Evolutionary conservation across 1,140 invertebrate genomes (phyloP), one percentile per base, ranked within the genome.

Genomic region (Philopotamus ludificatus): DNA sequence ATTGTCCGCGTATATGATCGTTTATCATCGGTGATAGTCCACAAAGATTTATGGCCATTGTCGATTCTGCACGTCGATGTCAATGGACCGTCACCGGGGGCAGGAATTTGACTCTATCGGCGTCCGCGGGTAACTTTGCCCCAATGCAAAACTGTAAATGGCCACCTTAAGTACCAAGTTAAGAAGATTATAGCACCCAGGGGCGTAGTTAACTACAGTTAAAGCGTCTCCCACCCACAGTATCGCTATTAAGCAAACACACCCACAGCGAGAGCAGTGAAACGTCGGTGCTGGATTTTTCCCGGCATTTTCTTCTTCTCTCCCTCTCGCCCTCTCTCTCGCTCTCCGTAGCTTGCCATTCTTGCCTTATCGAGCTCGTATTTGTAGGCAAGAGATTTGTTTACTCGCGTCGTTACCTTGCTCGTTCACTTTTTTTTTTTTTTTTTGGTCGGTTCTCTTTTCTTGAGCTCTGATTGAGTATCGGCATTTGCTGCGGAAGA

Each of bases 91-190:
- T 34, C 28, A 7, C 12, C 12, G 28, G 4, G 28, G 28, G 28
- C 12, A 34, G n/a, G n/a, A 34, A 34, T 34, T 34, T 34, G 28
- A 4, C 12, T 7, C 28, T 34, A 4, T 34, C 28, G 28, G 4
- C 12, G 28, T 12, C 12, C 4, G 28, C 4, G 12, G 12, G 28
- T 34, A 34, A 34, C 44, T 47, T 47, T 47, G 8, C 10, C 8
- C 44, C 44, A 16, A 47, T 47, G 44, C 44, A 47, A 47, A 47
- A 47, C 44, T 47, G 44, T 47, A 47, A 47, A 47, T 20, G 44
- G 44, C 44, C 12, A 12, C 12, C 28, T 34, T 7, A 34, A 34
- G 28, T 34, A 47, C 10, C 44, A 16, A 47, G 44, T 47, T 47
- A 47, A 47, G 44, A 47, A 47, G 44, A 47, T 47, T 47, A 47